Evolutionary conservation across 2,113 vertebrate genomes (phyloP).

Genomic region (Potamarius usumacintae): DNA sequence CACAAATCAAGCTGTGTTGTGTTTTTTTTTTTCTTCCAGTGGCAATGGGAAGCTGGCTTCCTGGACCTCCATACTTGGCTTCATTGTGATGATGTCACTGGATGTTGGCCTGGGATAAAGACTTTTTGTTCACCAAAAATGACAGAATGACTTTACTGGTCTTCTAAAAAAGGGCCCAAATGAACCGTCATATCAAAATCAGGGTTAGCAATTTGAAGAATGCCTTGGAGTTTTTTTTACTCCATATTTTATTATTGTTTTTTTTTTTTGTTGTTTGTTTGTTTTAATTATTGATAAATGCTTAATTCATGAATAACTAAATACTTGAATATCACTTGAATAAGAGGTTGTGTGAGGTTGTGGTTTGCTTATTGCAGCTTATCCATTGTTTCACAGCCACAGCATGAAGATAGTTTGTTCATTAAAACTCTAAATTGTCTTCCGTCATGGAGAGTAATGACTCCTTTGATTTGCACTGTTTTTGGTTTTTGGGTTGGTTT

Average conservation of each 20-base stretch:
- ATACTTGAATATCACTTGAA: conserved; percentile 50
- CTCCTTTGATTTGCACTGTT: background rate
- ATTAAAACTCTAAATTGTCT: conserved; percentile 11
- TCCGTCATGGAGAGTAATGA: background rate
- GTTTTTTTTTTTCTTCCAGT: conserved; percentile 63
- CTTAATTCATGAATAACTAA: background rate
- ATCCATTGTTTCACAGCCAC: background rate
- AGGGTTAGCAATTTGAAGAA: conserved; percentile 1
- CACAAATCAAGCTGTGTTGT: background rate
- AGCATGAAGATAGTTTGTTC: background rate
- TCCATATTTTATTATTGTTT: background rate
- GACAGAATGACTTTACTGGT: background rate
- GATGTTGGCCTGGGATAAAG: conserved; percentile 90
- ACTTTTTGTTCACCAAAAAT: background rate
- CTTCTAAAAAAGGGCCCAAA: conserved; percentile 57
- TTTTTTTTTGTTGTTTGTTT: conserved; percentile 19
- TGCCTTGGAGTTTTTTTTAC: conserved; percentile 15
- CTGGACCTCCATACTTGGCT: conserved; percentile 90
- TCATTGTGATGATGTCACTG: conserved; percentile 97
- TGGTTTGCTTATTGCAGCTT: background rate
- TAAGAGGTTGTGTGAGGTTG: background rate
- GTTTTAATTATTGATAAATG: background rate
- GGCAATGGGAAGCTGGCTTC: conserved; percentile 93
- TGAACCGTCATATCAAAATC: conserved; percentile 6
- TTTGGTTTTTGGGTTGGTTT: background rate